A percentile compares a stretch with the other conserved stretches of the same genome.
phyloP scores from a whole-genome alignment of 2,888 invertebrate species.

The Morpho deidamia region DNA sequence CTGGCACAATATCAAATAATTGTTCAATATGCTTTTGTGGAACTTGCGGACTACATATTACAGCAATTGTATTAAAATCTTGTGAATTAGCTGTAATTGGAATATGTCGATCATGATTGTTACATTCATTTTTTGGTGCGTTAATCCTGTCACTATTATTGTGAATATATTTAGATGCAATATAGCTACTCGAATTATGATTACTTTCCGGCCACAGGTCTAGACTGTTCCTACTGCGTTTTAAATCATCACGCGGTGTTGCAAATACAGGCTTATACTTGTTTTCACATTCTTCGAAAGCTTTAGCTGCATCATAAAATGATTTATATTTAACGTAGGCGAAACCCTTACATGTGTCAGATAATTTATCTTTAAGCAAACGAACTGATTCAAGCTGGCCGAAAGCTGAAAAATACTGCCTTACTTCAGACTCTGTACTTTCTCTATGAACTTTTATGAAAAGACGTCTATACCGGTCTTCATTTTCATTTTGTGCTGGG shows the following conservation, averaged over 20 bases:
- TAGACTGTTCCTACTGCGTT: slow-evolving; percentile 49
- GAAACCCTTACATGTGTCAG: slow-evolving; percentile 90
- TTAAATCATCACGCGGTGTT: slow-evolving; percentile 83
- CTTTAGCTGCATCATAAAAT: slow-evolving; percentile 90
- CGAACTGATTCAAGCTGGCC: slow-evolving; percentile 88
- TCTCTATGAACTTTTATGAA: slow-evolving; percentile 93
- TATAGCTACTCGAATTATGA: slow-evolving; percentile 20
- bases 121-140: slow-evolving; percentile 23
- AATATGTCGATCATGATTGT: slow-evolving; percentile 31
- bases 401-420: slow-evolving; percentile 90
- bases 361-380: slow-evolving; percentile 87
- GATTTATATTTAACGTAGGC: slow-evolving; percentile 91
- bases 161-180: slow-evolving; percentile 17
- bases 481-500: slow-evolving; percentile 45
- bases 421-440: slow-evolving; percentile 86
- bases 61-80: slow-evolving; percentile 81
- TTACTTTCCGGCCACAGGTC: slow-evolving; percentile 27
- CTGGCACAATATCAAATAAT: slow-evolving; percentile 91
- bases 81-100: slow-evolving; percentile 38
- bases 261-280: slow-evolving; percentile 94
- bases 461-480: slow-evolving; percentile 79
- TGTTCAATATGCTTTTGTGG: slow-evolving; percentile 89
- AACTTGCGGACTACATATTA: slow-evolving; percentile 83
- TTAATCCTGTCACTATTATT: slow-evolving; percentile 30
- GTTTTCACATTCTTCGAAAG: slow-evolving; percentile 92